phyloP scores from a whole-genome alignment of 2,888 invertebrate genomes.

The Heliconius cydno region DNA sequence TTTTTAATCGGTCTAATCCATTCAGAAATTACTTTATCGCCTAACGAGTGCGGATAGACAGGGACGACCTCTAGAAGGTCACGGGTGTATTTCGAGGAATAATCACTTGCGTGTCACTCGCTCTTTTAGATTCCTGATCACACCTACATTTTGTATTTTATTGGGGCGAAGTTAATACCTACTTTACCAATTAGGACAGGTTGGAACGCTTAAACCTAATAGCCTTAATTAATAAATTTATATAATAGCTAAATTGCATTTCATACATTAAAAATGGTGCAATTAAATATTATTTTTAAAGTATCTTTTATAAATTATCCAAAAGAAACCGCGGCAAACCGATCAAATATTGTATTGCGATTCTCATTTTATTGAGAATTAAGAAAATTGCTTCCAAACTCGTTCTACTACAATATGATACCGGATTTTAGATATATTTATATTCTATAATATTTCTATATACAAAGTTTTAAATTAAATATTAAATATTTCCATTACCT shows the following conservation, averaged over 20 bases:
- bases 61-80: slow-evolving; percentile 77
- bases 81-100: slow-evolving; percentile 55
- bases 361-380: slow-evolving; percentile 29
- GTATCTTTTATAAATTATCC: background rate
- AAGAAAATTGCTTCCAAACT: slow-evolving; percentile 37
- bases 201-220: background rate
- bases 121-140: slow-evolving; percentile 49
- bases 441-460: slow-evolving; percentile 24
- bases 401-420: slow-evolving; percentile 22
- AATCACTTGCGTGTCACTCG: slow-evolving; percentile 48
- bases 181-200: background rate
- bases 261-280: background rate
- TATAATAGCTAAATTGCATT: background rate
- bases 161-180: background rate
- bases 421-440: slow-evolving; percentile 11
- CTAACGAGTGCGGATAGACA: slow-evolving; percentile 70
- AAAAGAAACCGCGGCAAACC: background rate
- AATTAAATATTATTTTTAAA: background rate
- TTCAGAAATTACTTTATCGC: slow-evolving; percentile 77
- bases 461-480: background rate
- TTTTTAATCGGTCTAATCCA: slow-evolving; percentile 81
- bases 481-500: background rate
- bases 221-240: background rate
- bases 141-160: slow-evolving; percentile 10
- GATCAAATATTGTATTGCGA: background rate